phyloP scores from a whole-genome alignment of 2,888 invertebrate species.

The Erpobdella octoculata region DNA sequence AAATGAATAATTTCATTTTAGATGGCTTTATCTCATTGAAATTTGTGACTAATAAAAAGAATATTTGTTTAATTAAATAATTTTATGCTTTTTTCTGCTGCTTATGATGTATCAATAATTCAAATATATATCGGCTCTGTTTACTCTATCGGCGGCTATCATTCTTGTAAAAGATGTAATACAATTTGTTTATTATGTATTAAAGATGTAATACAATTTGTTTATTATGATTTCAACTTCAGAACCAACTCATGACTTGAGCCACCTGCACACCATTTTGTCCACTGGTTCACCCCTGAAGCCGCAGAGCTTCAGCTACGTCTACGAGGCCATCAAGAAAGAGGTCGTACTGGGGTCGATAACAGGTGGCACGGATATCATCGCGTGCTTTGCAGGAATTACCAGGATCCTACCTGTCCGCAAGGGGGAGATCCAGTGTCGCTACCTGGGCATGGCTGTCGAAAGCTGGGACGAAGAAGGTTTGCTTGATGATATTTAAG shows the following conservation, averaged over 20 bases:
- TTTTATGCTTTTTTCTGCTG: too few species aligned
- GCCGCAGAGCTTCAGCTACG: conserved; percentile 56
- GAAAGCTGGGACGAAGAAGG: conserved; percentile 54
- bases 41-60: too few species aligned
- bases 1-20: too few species aligned
- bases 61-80: too few species aligned
- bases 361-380: conserved; percentile 58
- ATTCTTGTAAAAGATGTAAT: too few species aligned
- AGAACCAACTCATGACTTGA: conserved; percentile 53
- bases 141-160: too few species aligned
- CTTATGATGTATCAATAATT: too few species aligned
- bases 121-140: too few species aligned
- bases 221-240: too few species aligned
- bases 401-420: conserved; percentile 56
- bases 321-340: conserved; percentile 55
- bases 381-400: conserved; percentile 58
- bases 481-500: conserved; percentile 36
- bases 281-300: conserved; percentile 57
- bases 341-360: conserved; percentile 52
- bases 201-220: too few species aligned
- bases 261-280: conserved; percentile 54
- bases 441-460: conserved; percentile 56
- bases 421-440: conserved; percentile 57
- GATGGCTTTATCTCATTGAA: too few species aligned
- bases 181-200: too few species aligned